Base-by-base conservation (phyloP, 2,888 invertebrate genomes). In the Cantharis nigra region DNA sequence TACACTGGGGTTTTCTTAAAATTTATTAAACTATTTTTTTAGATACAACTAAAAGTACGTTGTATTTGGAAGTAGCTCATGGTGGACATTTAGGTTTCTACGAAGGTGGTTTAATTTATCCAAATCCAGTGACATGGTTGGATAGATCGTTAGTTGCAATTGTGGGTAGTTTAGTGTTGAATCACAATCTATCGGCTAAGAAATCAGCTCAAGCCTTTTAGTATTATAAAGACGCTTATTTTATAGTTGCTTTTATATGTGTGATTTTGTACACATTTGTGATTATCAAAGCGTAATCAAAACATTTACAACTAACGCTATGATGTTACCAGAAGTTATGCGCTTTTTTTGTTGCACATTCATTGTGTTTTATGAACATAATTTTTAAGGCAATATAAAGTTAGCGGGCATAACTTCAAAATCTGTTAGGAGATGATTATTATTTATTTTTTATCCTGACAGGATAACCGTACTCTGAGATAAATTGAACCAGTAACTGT, bases 51-150 rank as follows among this genome's bases (percentile, higher is more conserved):
- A 91, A 91, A 71, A 94, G 93, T 83, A 90, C 91, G 3, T 91
- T 96, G 83, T 97, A 94, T 85, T 89, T 97, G 74, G 94, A 96
- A 87, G 89, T 97, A 23, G 94, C 96, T 10, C 97, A 98, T 87
- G 98, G 98, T 11, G 98, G 98, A 3, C 98, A 98, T 89, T 91
- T 98, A 81, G 98, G 98, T 18, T 98, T 97, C 89, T 97, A 97
- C 87, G 98, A 98, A 89, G 97, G 97, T 10, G 97, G 97, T 16
- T 89, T 94, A 26, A 86, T 97, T 1, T 94, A 96, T 87, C 97
- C 98, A 0, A 95, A 96, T 86, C 95, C 96, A 0, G 94, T 97
- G 76, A 97, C 97, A 77, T 98, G 98, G 98, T 89, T 98, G 78
- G 98, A 98, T 89, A 92, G 96, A 67, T 93, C 96, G 0, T 89